Base-by-base conservation (phyloP, 2,113 vertebrate species). In the Mustela nigripes region DNA sequence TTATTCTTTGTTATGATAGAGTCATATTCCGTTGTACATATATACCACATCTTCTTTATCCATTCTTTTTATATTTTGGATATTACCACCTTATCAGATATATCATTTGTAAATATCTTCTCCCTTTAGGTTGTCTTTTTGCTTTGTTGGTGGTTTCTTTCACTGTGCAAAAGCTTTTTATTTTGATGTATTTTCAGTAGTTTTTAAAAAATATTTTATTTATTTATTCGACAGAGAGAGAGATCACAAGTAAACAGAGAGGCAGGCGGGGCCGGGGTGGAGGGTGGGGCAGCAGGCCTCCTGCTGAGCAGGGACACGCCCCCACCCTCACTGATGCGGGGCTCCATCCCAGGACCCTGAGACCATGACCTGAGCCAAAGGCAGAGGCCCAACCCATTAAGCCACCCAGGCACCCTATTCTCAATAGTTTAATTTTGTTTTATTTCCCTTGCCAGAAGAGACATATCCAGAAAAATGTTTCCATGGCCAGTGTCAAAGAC, bases 221-320 rank as follows among this genome's bases (percentile, higher is more conserved):
- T 53, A 15, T 18, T 56, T 56, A 56, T 56, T 56, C 0, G 16
- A 18, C 53, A 56, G 53, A 56, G 53, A 56, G 53, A 56, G 16
- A 16, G 53, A 56, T 16, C 53, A 56, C 53, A 56, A 18, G 53
- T 6, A 56, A 16, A 56, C 53, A 56, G 53, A 18, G 53, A 56
- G 53, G 5, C 16, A 56, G 53, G 53, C 0, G 0, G 39, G 39
- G 50, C 50, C 1, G 5, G 16, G 53, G 16, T 18, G 16, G 5
- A 56, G 53, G 16, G 50, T 16, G 50, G 16, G 16, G 53, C 4
- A 56, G 53, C 16, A 56, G 53, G 16, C 53, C 16, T 16, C 53
- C 53, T 56, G 53, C 53, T 56, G 53, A 18, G 53, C 53, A 53
- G 53, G 16, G 15, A 50, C 50, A 14, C 5, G 3, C 50, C 12